Evolutionary conservation across 1,140 invertebrate genomes (phyloP), one percentile per base, ranked within the genome.

Genomic region (Drosophila azteca): DNA sequence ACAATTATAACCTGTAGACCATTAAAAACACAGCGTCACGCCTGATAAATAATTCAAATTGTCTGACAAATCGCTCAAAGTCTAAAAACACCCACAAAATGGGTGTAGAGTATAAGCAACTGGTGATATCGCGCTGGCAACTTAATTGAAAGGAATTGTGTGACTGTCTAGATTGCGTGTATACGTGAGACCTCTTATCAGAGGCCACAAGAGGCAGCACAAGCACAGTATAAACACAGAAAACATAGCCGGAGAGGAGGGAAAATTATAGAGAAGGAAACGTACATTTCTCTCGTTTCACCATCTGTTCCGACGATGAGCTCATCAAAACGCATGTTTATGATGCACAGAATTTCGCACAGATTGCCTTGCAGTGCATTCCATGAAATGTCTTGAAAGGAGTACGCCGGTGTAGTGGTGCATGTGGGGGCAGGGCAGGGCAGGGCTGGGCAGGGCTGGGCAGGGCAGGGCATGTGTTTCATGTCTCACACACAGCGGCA

Each of bases 111-210:
- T 59, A 66, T 39, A 29, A 79, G 55, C 52, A 44, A 59, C 49
- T 41, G 68, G 35, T 77, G 52, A 60, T 62, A 71, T 65, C 20
- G 58, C 31, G 54, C 59, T 72, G 55, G 74, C 79, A 74, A 49
- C 64, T 81, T 68, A 73, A 78, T 78, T 63, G 31, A 48, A 52
- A 53, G 45, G 59, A 81, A 48, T 61, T 70, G 53, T 65, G n/a
- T 48, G 51, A 35, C 45, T 67, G 79, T 73, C 64, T 41, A 81
- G 79, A 81, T 81, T 81, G 65, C 63, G 69, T 51, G 50, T 60
- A 76, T 68, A 76, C 51, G 72, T 61, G 55, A 17, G 45, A 6
- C 44, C 48, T 54, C 52, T 75, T 75, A 75, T 75, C 71, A 75
- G 31, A 15, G 29, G 24, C 3, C 39, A 26, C 41, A 70, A 46